Percentiles rank a stretch among this genome's conserved stretches.
These are phyloP conservation scores for Dolomedes plantarius DNA, from an alignment of 2,888 invertebrate genomes.

Conservation along the genomic window DNA sequence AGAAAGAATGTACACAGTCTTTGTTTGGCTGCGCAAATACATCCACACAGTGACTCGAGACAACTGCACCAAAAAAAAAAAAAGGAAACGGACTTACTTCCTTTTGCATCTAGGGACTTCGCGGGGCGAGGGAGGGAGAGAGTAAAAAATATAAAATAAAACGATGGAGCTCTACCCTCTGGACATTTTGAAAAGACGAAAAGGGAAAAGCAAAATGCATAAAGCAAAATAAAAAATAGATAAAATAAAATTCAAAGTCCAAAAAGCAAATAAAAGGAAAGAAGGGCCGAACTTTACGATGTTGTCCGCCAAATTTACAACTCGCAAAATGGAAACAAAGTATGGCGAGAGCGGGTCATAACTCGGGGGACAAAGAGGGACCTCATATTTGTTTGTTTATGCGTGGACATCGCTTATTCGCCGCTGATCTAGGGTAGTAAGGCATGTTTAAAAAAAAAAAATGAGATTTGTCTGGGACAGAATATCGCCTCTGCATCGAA, in stretches of 20 bases:
- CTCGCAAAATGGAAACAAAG: constrained; percentile 71
- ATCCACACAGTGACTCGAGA: constrained; percentile 38
- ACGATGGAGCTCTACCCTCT: constrained; percentile 55
- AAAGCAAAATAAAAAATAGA: background rate
- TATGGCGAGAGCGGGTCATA: constrained; percentile 57
- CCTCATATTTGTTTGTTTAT: constrained; percentile 6
- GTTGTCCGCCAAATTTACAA: constrained; percentile 68
- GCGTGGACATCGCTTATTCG: background rate
- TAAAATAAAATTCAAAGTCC: constrained; percentile 20
- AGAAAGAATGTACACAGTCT: constrained; percentile 32
- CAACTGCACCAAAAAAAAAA: constrained; percentile 53
- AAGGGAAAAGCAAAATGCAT: constrained; percentile 35
- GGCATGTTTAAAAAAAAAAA: too few species aligned
- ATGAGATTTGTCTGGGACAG: too few species aligned
- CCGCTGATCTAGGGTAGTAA: background rate
- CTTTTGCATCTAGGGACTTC: constrained; percentile 55
- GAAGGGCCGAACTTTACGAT: constrained; percentile 66
- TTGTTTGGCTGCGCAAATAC: constrained; percentile 57
- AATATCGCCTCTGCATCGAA: too few species aligned
- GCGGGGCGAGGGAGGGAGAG: background rate
- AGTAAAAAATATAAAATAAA: constrained; percentile 24
- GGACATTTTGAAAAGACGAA: constrained; percentile 60
- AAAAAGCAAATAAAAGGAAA: constrained; percentile 36
- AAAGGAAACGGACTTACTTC: constrained; percentile 47
- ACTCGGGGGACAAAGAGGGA: constrained; percentile 30